phyloP scores from a whole-genome alignment of 2,797 vertebrate genomes.

The Uromys caudimaculatus region DNA sequence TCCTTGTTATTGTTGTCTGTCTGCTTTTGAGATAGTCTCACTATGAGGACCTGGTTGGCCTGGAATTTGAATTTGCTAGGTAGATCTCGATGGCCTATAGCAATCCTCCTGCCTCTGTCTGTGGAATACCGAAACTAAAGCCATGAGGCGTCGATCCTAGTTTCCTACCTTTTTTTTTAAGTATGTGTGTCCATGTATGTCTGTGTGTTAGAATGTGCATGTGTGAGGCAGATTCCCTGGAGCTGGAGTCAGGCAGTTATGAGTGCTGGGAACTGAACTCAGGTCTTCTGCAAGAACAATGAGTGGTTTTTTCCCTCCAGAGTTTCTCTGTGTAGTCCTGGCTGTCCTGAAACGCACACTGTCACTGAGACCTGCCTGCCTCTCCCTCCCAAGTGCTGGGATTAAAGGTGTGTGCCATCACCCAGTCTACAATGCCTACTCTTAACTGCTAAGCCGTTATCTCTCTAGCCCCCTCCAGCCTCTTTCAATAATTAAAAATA shows the following conservation, averaged over 20 bases:
- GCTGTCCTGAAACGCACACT: neutral
- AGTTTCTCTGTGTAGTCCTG: neutral
- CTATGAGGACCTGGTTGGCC: no score
- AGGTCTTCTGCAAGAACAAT: neutral
- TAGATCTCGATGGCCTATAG: neutral
- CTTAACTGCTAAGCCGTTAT: neutral
- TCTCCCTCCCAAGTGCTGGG: neutral
- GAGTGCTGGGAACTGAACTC: neutral
- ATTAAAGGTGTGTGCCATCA: neutral
- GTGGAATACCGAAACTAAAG: neutral
- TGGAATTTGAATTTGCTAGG: neutral
- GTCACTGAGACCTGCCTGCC: neutral
- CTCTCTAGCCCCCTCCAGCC: neutral
- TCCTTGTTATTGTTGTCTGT: neutral
- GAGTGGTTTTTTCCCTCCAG: neutral
- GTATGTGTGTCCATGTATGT: neutral
- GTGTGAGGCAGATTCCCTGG: neutral
- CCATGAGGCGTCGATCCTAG: no score
- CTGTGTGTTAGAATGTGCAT: neutral
- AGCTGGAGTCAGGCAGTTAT: neutral
- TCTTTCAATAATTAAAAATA: neutral
- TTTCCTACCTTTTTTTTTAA: neutral
- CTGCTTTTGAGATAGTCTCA: neutral
- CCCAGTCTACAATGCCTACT: neutral
- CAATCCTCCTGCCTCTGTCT: neutral